These are phyloP conservation scores for Eulimnadia texana DNA, from an alignment of 1,140 invertebrate species.

Conservation along the genomic window DNA sequence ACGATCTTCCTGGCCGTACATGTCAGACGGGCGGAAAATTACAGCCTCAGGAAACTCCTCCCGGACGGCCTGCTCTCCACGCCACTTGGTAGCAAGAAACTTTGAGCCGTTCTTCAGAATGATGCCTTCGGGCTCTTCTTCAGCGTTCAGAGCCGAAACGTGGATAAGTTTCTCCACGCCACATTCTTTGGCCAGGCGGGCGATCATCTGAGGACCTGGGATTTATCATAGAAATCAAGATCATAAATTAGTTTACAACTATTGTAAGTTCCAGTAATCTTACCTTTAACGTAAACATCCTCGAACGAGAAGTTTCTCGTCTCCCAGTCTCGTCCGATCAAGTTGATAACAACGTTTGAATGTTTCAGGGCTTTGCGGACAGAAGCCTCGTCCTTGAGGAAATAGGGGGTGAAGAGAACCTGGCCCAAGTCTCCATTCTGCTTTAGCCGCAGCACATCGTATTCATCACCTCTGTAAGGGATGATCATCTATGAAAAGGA, in stretches of 20 bases:
- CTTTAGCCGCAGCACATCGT: conserved; percentile 59
- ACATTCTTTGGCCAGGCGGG: conserved; percentile 52
- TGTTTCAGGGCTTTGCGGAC: conserved; percentile 77
- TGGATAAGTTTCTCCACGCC: conserved; percentile 77
- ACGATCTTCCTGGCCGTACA: conserved; percentile 77
- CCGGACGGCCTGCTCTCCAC: conserved; percentile 70
- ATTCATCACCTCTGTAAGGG: conserved; percentile 78
- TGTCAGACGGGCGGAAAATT: conserved; percentile 76
- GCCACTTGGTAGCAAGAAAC: conserved; percentile 55
- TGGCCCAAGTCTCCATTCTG: conserved; percentile 89
- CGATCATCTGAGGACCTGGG: conserved; percentile 52
- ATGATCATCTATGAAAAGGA: conserved; percentile 55
- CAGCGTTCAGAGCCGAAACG: conserved; percentile 58
- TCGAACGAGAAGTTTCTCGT: conserved; percentile 74
- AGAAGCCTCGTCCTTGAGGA: conserved; percentile 74
- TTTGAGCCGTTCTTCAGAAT: conserved; percentile 44
- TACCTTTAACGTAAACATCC: conserved; percentile 46
- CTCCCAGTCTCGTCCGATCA: conserved; percentile 81
- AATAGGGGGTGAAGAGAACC: conserved; percentile 73
- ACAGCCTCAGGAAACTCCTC: conserved; percentile 93
- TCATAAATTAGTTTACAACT: too few relatives aligned
- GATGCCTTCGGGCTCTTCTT: conserved; percentile 41
- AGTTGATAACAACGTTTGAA: conserved; percentile 94
- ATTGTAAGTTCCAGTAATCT: neutral
- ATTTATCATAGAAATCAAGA: too few relatives aligned